phyloP scores from a whole-genome alignment of 2,888 invertebrate species.

The Steinernema hermaphroditum region DNA sequence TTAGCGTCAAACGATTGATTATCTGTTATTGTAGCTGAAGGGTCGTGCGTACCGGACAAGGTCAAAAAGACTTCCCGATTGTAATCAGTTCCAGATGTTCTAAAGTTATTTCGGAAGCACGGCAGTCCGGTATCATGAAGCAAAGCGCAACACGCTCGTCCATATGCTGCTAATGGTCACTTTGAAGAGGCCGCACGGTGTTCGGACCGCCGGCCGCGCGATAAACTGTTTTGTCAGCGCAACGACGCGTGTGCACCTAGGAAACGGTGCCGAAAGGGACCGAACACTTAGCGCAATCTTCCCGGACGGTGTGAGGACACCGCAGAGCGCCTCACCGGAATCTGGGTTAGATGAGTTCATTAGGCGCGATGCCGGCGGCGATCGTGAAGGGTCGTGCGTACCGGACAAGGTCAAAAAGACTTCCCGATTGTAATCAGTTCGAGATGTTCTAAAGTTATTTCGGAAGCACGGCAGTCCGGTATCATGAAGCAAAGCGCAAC shows the following conservation, averaged over 20 bases:
- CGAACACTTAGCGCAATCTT: background rate
- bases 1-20: background rate
- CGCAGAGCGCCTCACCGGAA: background rate
- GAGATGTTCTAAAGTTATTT: background rate
- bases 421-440: background rate
- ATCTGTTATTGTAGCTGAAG: background rate
- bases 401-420: slow-evolving; percentile 3
- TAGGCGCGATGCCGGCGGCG: background rate
- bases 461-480: background rate
- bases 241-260: background rate
- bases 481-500: background rate
- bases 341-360: slow-evolving; percentile 3
- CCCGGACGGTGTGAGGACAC: slow-evolving; percentile 15
- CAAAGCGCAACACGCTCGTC: background rate
- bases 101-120: background rate
- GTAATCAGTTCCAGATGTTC: background rate
- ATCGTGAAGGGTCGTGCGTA: slow-evolving; percentile 4
- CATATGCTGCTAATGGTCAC: slow-evolving; percentile 17
- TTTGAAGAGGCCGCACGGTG: slow-evolving; percentile 7
- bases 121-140: background rate
- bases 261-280: slow-evolving; percentile 9
- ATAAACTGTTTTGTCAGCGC: slow-evolving; percentile 27
- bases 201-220: slow-evolving; percentile 6
- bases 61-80: background rate
- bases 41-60: slow-evolving; percentile 5